Evolutionary conservation across 1,140 invertebrate species (phyloP), one percentile per base, ranked within the genome.

Genomic region (Drosophila tsacasi): DNA sequence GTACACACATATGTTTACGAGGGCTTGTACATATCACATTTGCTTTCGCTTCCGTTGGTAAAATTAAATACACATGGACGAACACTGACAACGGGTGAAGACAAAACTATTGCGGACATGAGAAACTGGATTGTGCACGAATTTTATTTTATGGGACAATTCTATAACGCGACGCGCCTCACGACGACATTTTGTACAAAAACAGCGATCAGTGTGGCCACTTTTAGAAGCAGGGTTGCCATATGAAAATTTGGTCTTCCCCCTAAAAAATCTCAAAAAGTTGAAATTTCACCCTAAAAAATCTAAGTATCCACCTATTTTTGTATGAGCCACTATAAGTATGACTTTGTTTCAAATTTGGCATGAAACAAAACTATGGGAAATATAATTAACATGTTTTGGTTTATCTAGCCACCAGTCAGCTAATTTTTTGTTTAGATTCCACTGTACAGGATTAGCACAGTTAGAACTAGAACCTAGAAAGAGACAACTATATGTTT

Each of bases 121-220:
- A 17, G 17, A 15, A 42, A 13, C 37, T 32, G 7, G 5, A n/a
- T 21, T 23, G 15, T n/a, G 19, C 12, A 32, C 19, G 21, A 32
- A 40, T 65, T 62, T 37, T 32, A 40, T 7, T 32, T 21, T 17
- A 61, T 17, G 15, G 2, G 12, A 61, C 15, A 23, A 32, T 62
- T 42, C 27, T 52, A 32, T 5, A 65, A n/a, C 37, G 21, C 19
- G 39, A 61, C 59, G 42, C 58, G 19, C 27, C 8, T 35, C 9
- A 25, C 37, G 44, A 25, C 63, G 57, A 32, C 63, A 65, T 65
- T 62, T 62, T 63, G 27, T 52, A 52, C 23, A 62, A 32, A 37
- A 50, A 32, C 50, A n/a, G 17, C 32, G 57, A 59, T 59, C 57
- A 27, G 17, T 25, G 35, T 59, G 57, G 23, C 55, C 21, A 40